These are phyloP conservation scores for Rhinichthys osculus DNA, from an alignment of 2,797 vertebrate genomes.

Conservation along the genomic window DNA sequence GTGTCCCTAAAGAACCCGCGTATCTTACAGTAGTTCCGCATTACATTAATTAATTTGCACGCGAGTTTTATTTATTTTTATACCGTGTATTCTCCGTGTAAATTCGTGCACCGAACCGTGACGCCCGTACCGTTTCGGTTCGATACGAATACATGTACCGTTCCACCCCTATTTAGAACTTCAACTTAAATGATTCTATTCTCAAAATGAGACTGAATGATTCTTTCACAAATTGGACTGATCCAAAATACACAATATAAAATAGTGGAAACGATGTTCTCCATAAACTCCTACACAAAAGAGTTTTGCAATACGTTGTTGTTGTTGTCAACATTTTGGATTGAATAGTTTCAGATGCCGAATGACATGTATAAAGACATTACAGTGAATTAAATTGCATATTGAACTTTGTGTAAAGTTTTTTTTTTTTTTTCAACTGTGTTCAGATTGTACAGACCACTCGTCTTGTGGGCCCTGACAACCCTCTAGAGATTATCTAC, in stretches of 20 bases:
- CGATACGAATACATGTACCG: no score
- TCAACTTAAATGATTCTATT: not conserved
- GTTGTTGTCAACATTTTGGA: not conserved
- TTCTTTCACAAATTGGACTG: not conserved
- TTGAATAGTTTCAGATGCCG: not conserved
- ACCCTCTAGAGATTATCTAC: slow-evolving; percentile 92
- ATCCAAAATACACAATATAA: not conserved
- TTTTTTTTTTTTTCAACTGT: not conserved
- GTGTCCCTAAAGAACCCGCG: no score
- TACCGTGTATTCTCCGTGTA: no score
- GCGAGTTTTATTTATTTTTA: no score
- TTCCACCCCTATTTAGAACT: no score
- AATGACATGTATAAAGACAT: not conserved
- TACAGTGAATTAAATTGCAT: not conserved
- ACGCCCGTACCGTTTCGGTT: no score
- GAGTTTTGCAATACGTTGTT: not conserved
- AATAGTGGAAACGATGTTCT: not conserved
- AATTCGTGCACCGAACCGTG: no score
- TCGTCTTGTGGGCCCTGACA: slow-evolving; percentile 81
- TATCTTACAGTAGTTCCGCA: no score
- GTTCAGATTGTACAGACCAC: slow-evolving; percentile 88
- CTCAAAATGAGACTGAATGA: not conserved
- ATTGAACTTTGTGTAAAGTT: not conserved
- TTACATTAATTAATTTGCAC: no score
- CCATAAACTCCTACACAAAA: not conserved